Evolutionary conservation across 2,797 vertebrate genomes (phyloP).

Genomic region (Thalassophryne amazonica): DNA sequence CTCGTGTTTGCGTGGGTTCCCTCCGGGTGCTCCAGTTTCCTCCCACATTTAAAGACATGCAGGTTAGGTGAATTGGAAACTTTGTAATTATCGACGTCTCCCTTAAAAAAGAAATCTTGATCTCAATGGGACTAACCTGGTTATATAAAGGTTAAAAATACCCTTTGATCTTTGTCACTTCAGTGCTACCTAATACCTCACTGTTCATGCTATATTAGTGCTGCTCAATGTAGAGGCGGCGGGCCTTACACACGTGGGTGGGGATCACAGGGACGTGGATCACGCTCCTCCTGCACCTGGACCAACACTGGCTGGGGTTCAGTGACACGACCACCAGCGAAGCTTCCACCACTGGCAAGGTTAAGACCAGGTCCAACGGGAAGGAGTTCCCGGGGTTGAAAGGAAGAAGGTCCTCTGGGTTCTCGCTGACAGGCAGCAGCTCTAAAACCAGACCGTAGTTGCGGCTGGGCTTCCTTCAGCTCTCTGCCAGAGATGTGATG

Average conservation of each 20-base stretch:
- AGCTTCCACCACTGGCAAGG: conserved; percentile 60
- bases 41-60: no score
- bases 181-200: no score
- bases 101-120: no score
- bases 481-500: conserved; percentile 70
- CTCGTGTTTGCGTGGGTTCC: no score
- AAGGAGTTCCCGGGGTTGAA: conserved; percentile 16
- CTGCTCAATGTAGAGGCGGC: conserved; percentile 89
- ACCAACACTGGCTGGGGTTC: conserved; percentile 79
- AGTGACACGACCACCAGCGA: conserved; percentile 86
- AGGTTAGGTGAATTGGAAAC: no score
- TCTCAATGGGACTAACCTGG: no score
- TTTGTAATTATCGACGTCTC: no score
- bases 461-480: conserved; percentile 59
- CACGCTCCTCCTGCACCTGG: conserved; percentile 61
- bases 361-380: not conserved
- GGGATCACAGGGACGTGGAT: conserved; percentile 38
- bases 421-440: conserved; percentile 29
- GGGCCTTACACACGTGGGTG: conserved; percentile 83
- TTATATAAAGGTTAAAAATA: no score
- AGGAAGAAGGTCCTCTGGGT: conserved; percentile 11
- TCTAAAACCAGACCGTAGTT: conserved; percentile 79
- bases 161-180: no score
- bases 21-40: no score
- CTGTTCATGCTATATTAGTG: no score